phyloP scores from a whole-genome alignment of 2,797 vertebrate genomes.

The Acomys russatus region DNA sequence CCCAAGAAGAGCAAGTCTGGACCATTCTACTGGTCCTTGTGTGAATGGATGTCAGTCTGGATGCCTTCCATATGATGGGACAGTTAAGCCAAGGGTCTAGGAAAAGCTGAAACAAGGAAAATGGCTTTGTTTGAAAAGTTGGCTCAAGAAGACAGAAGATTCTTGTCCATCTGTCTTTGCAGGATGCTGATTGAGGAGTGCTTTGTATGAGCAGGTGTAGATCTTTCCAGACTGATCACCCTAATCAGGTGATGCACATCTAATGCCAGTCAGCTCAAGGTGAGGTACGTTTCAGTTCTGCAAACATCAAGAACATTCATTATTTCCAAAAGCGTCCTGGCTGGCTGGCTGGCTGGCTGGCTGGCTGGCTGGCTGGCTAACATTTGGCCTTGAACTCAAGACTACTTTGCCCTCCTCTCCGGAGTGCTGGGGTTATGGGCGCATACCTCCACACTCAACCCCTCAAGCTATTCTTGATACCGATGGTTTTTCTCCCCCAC shows the following conservation, averaged over 20 bases:
- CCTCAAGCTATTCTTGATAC: not conserved
- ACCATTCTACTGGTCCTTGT: not conserved
- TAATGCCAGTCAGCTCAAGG: not conserved
- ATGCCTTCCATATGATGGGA: not conserved
- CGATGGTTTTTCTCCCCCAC: not conserved
- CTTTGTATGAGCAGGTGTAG: not conserved
- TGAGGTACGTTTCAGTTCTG: not conserved
- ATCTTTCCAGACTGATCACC: not conserved
- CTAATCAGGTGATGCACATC: not conserved
- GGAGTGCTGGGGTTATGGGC: not conserved
- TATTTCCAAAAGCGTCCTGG: not conserved
- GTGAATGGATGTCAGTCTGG: not conserved
- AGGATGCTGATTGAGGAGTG: not conserved
- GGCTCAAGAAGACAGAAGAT: not conserved
- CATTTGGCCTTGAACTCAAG: not conserved
- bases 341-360: not conserved
- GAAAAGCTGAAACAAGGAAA: not conserved
- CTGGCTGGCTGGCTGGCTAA: not conserved
- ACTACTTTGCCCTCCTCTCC: not conserved
- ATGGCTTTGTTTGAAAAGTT: not conserved
- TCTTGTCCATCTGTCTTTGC: not conserved
- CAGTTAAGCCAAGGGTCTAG: not conserved
- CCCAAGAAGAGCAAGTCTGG: not conserved
- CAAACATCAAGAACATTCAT: not conserved
- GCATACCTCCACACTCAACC: no score